Evolutionary conservation across 2,888 invertebrate genomes (phyloP).

Genomic region (Xestia xanthographa): DNA sequence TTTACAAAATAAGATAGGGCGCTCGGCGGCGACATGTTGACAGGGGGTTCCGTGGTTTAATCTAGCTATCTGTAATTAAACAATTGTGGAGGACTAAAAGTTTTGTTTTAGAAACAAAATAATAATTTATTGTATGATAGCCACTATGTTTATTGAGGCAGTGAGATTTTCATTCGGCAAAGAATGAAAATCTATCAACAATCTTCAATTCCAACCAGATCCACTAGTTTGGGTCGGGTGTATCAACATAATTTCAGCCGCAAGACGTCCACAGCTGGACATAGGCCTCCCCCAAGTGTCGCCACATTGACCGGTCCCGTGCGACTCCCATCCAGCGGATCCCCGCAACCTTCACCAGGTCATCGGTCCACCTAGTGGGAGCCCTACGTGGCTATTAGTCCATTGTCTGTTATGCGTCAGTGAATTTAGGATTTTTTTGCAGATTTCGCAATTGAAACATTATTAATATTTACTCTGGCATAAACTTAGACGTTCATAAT

Average conservation of each 20-base stretch:
- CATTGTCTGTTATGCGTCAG: too few species aligned
- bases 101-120: background rate
- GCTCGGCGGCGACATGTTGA: slow-evolving; percentile 37
- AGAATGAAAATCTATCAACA: background rate
- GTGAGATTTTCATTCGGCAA: background rate
- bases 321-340: too few species aligned
- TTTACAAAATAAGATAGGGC: slow-evolving; percentile 55
- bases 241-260: too few species aligned
- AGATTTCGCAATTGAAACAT: background rate
- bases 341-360: too few species aligned
- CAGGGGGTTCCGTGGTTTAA: background rate
- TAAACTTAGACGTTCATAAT: background rate
- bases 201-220: background rate
- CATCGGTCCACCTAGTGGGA: too few species aligned
- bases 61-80: slow-evolving; percentile 27
- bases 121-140: background rate
- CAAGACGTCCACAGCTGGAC: too few species aligned
- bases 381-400: too few species aligned
- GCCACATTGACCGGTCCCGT: too few species aligned
- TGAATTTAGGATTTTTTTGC: background rate
- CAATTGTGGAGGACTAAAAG: background rate
- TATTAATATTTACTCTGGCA: background rate
- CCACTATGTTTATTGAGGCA: background rate
- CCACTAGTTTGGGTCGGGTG: background rate
- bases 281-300: too few species aligned